Conservation (phyloP, 2,888 invertebrate genomes). For the Apotomis turbidana region DNA sequence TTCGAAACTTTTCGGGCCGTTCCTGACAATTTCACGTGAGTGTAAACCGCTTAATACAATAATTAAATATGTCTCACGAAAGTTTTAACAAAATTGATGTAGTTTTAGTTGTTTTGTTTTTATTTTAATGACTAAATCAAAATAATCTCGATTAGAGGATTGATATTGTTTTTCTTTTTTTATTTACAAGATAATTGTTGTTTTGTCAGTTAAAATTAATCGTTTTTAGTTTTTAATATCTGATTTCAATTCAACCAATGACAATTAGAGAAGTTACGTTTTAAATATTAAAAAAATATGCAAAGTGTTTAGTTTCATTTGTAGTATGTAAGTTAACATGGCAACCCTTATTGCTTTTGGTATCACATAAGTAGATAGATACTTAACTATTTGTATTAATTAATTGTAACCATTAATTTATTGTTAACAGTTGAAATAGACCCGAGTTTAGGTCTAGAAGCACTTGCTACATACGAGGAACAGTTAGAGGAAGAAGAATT, state of each 20-base stretch:
- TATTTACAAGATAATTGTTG: too few species aligned
- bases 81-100: too few species aligned
- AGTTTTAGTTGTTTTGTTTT: slow-evolving; percentile 38
- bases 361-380: neutral
- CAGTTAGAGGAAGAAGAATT: slow-evolving; percentile 20
- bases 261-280: neutral
- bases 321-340: neutral
- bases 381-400: neutral
- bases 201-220: too few species aligned
- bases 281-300: slow-evolving; percentile 16
- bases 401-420: neutral
- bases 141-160: slow-evolving; percentile 5
- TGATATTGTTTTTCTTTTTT: slow-evolving; percentile 1
- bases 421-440: slow-evolving; percentile 30
- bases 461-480: slow-evolving; percentile 24
- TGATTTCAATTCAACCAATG: neutral
- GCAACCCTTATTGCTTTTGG: neutral
- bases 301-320: slow-evolving; percentile 11
- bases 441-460: slow-evolving; percentile 23
- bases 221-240: too few species aligned
- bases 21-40: too few species aligned
- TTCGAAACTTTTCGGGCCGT: too few species aligned
- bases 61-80: too few species aligned
- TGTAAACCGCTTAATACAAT: too few species aligned
- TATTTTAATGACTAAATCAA: neutral